Base-by-base conservation (phyloP, 1,140 invertebrate genomes). In the Aphaenogaster ashmeadi region DNA sequence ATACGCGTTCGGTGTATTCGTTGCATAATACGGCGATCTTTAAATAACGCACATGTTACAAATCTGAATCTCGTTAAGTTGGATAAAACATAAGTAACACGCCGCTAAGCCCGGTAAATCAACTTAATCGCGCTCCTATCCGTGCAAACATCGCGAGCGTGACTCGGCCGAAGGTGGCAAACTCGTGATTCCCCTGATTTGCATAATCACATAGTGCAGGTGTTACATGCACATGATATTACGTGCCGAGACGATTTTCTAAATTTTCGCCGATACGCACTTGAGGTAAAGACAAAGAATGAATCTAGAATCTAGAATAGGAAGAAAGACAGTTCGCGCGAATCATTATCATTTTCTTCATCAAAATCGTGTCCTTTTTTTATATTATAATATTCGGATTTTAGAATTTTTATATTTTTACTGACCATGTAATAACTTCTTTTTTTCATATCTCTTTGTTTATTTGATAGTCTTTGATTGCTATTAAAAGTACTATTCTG, bases 151-250 rank as follows among this genome's bases (percentile, higher is more conserved):
- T 84, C 79, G 54, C 36, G 58, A 88, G 54, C 62, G 50, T 84
- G 69, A 89, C 62, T 72, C 56, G 75, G 69, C 78, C 80, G 71
- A 87, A 87, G 67, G 80, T 87, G 86, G 78, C 75, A 66, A 74
- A 80, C 47, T 87, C 83, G 60, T 64, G 85, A 89, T 87, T 81
- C 58, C 9, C 21, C 50, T 62, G 52, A 78, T 81, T 71, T 88
- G 72, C 87, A 85, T 88, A 88, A 88, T 85, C 41, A 88, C 44
- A 71, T 27, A 54, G 86, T 44, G 33, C 86, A 56, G 54, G 58
- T 72, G 67, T 66, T 72, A 83, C 50, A 74, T 84, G 58, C 69
- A 74, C 50, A 84, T 66, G 47, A 75, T 87, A 75, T 83, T 71
- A 62, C 54, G 27, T 52, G 27, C 44, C 60, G 52, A 56, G 80